Evolutionary conservation across 2,888 invertebrate species (phyloP), one percentile per base, ranked within the genome.

Genomic region (Caenorhabditis japonica): DNA sequence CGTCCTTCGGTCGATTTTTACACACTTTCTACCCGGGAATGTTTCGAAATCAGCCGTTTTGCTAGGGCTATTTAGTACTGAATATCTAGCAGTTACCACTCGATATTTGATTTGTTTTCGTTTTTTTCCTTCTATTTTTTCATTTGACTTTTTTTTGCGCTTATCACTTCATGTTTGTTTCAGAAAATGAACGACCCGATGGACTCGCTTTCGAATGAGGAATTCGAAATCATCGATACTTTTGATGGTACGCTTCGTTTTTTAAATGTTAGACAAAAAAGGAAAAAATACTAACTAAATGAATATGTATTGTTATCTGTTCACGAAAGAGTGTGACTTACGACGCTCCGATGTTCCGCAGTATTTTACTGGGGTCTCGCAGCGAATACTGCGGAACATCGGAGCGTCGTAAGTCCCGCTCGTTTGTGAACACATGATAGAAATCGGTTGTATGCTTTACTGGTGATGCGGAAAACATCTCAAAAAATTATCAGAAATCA

Each of bases 1-100:
- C 46, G 44, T 34, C 46, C 21, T 51, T 61, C 55, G 34, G 52
- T 52, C 47, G 44, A 39, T 62, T 62, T 71, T 59, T 51, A 49
- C 52, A 34, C 41, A 27, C 30, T 30, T 23, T 12, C 49, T 52
- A 44, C 56, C 55, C 34, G 39, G n/a, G 64, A 64, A 64, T 56
- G 64, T 64, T 64, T 64, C 64, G 64, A 64, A 64, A 64, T 64
- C 53, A 55, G 34, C 36, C 38, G 27, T 46, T 36, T 39, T n/a
- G n/a, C n/a, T n/a, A n/a, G 10, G 30, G 30, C 30, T 30, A 30
- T 30, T 10, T 30, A 30, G 30, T 30, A 10, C 30, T n/a, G n/a
- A n/a, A 52, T 64, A 30, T 53, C 56, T 64, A 56, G 47, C 47
- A 55, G 55, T 61, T 38, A 52, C 53, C 46, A 61, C 36, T 60